Evolutionary conservation across 2,113 vertebrate species (phyloP).

Genomic region (Percopsis transmontana): DNA sequence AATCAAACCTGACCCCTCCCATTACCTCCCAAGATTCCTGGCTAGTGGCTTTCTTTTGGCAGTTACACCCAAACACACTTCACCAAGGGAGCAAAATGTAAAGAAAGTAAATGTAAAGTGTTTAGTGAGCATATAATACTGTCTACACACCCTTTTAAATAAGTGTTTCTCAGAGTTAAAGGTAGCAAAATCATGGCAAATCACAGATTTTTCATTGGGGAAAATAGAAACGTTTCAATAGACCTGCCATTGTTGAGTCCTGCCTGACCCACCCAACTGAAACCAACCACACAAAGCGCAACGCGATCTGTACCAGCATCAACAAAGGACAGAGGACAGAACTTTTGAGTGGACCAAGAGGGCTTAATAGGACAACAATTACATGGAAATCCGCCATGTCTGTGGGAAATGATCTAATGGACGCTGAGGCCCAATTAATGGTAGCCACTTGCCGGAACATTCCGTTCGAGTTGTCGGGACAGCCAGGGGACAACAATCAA

Average conservation of each 20-base stretch:
- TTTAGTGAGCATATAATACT: no score
- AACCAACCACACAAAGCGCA: neutral
- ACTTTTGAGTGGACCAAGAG: neutral
- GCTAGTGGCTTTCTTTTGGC: neutral
- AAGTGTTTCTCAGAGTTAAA: neutral
- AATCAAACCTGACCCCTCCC: neutral
- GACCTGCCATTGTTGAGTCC: neutral
- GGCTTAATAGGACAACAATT: neutral
- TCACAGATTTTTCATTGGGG: neutral
- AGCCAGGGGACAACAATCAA: conserved; percentile 13
- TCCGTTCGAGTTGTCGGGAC: conserved; percentile 10
- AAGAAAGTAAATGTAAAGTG: neutral
- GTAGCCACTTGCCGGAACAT: conserved; percentile 9
- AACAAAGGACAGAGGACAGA: neutral
- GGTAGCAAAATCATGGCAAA: neutral
- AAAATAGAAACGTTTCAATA: no score
- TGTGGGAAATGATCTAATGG: conserved; percentile 27
- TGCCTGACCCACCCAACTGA: neutral
- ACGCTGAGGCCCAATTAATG: conserved; percentile 24
- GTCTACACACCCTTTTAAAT: no score
- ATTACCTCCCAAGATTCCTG: conserved; percentile 6
- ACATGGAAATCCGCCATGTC: neutral
- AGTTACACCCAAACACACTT: neutral
- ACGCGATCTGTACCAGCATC: neutral
- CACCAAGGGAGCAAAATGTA: neutral